phyloP scores from a whole-genome alignment of 1,140 invertebrate species.

The Acromyrmex charruanus region DNA sequence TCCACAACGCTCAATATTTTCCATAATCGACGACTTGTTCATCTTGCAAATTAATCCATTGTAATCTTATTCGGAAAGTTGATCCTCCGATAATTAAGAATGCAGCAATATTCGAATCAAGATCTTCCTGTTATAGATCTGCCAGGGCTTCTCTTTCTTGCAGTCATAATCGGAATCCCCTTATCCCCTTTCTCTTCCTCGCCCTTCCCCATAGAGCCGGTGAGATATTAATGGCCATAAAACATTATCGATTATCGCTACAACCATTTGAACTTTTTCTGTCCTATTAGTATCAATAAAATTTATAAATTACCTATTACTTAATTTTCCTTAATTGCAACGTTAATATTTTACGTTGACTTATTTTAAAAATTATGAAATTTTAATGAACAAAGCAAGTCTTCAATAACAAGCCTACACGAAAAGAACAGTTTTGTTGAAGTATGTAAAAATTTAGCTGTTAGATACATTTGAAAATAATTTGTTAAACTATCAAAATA shows the following conservation, averaged over 20 bases:
- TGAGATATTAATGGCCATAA: conserved; percentile 27
- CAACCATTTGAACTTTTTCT: conserved; percentile 16
- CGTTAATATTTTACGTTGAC: not conserved
- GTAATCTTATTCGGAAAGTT: conserved; percentile 39
- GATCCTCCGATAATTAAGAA: conserved; percentile 45
- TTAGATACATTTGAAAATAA: no score
- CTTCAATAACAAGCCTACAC: not conserved
- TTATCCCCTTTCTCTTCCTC: not conserved
- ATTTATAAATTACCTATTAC: conserved; percentile 1
- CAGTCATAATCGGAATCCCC: not conserved
- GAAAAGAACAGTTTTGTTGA: no score
- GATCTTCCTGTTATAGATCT: not conserved
- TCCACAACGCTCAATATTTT: not conserved
- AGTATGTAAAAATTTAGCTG: no score
- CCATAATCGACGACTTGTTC: conserved; percentile 35
- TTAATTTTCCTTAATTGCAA: conserved; percentile 21
- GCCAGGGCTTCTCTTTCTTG: not conserved
- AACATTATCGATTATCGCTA: conserved; percentile 27
- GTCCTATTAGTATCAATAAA: not conserved
- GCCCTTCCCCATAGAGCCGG: not conserved
- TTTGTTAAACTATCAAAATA: no score
- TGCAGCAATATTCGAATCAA: conserved; percentile 13
- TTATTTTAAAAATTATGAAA: not conserved
- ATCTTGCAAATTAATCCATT: conserved; percentile 20
- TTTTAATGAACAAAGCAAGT: not conserved